Evolutionary conservation across 2,113 vertebrate species (phyloP), one percentile per base, ranked within the genome.

Genomic region (Ceyx margarethae): DNA sequence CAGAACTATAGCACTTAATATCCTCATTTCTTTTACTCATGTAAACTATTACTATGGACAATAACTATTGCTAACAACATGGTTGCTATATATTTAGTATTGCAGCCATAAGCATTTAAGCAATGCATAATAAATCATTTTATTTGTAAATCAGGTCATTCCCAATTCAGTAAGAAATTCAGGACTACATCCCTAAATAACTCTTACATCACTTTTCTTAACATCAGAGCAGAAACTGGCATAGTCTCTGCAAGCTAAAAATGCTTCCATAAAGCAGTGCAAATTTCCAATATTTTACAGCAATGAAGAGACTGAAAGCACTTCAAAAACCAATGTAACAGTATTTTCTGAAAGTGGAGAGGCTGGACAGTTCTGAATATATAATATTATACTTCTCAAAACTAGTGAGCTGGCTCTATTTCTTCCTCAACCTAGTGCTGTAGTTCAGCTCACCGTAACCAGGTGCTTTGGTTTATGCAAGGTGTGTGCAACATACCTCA

Each of bases 81-180:
- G 42, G 58, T 33, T 85, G 46, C 69, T 64, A 76, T 20, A 50
- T 58, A 87, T 76, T 94, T 84, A 89, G 68, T 35, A 80, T 37
- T 51, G 43, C 67, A 93, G 60, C 56, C 60, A 93, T 56, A 85
- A 60, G 60, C 60, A 85, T 80, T 87, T 87, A 85, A 93, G 84
- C 31, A 89, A 82, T 48, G 56, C 74, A 93, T 91, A 93, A 91
- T 71, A 78, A 86, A 93, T 82, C 0, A 65, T 58, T 87, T 91
- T 82, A 87, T 95, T 87, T 60, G 58, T 85, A 96, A 96, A 96
- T 37, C 78, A 66, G 89, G 87, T 85, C 94, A 94, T 74, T 93
- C 78, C 56, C 0, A 0, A 69, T 40, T 58, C 86, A 66, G 89
- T 84, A 89, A 93, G 80, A 89, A 89, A 91, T 76, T 64, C 74